A percentile compares a stretch with the other conserved stretches of the same genome.
Conservation (phyloP, 37 sponge, comb jelly and placozoan species). For the Chondrosia reniformis region DNA sequence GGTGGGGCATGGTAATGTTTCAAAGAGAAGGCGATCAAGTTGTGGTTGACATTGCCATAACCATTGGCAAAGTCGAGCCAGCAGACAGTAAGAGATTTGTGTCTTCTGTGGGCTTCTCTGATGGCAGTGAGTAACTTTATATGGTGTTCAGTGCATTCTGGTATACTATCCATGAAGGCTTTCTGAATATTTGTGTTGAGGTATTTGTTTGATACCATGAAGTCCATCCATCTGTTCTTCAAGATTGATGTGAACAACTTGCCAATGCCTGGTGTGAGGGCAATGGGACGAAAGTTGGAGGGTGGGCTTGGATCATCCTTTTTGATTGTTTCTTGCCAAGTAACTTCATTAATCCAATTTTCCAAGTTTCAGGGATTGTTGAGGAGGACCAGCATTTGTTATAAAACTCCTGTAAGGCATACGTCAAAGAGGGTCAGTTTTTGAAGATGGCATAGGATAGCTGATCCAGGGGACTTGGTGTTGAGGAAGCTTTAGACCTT, state of each 20-base stretch:
- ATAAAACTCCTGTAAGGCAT: not conserved
- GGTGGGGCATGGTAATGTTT: slow-evolving; percentile 27
- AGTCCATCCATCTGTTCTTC: slow-evolving; percentile 9
- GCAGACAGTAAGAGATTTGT: not conserved
- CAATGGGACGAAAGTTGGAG: slow-evolving; percentile 21
- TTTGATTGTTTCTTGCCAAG: slow-evolving; percentile 5
- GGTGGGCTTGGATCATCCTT: not conserved
- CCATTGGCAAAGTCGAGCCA: slow-evolving; percentile 44
- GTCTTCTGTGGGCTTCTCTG: slow-evolving; percentile 15
- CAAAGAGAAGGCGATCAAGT: slow-evolving; percentile 24
- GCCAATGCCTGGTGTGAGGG: slow-evolving; percentile 10
- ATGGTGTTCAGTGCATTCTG: slow-evolving; percentile 32
- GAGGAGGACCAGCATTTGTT: slow-evolving; percentile 6
- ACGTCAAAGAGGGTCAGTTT: slow-evolving; percentile 14
- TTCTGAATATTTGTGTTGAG: slow-evolving; percentile 28
- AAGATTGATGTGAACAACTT: slow-evolving; percentile 11
- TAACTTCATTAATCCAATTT: slow-evolving; percentile 4
- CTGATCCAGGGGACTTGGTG: not conserved
- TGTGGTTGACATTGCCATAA: slow-evolving; percentile 36
- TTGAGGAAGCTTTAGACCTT: slow-evolving; percentile 1
- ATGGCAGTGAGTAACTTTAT: not conserved
- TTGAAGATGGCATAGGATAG: slow-evolving; percentile 11
- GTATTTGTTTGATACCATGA: slow-evolving; percentile 22
- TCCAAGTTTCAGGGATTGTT: not conserved
- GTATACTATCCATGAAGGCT: slow-evolving; percentile 1